Conservation (phyloP, 2,888 invertebrate species). For the Malthinus flaveolus region DNA sequence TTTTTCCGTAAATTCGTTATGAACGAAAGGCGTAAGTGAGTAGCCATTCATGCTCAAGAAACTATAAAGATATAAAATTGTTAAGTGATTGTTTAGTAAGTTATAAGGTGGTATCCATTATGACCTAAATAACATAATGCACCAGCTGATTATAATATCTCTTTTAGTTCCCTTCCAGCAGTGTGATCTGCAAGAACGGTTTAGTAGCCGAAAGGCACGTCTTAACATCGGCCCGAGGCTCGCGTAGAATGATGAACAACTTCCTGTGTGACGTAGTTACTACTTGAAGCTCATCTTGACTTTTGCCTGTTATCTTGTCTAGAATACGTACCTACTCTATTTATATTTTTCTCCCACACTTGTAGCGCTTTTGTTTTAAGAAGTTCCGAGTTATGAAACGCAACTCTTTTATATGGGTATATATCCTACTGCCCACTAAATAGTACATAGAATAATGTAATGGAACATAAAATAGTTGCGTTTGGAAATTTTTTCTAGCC, state of each 20-base stretch:
- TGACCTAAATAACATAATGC: slow-evolving; percentile 37
- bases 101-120: slow-evolving; percentile 27
- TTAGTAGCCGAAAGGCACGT: slow-evolving; percentile 55
- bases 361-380: slow-evolving; percentile 20
- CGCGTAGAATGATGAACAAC: slow-evolving; percentile 39
- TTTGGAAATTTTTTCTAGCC: too few relatives aligned
- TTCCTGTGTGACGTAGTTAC: slow-evolving; percentile 35
- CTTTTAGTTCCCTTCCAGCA: slow-evolving; percentile 54
- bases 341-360: slow-evolving; percentile 23
- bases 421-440: too few relatives aligned
- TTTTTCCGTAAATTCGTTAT: too few relatives aligned
- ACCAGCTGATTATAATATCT: slow-evolving; percentile 47
- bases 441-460: too few relatives aligned
- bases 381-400: not conserved
- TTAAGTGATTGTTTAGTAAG: too few relatives aligned
- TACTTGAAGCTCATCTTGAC: slow-evolving; percentile 17
- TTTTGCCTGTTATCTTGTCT: slow-evolving; percentile 26
- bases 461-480: too few relatives aligned
- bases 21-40: too few relatives aligned
- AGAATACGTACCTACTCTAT: slow-evolving; percentile 10
- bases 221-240: slow-evolving; percentile 48
- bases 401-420: not conserved
- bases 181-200: not conserved
- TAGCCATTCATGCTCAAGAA: too few relatives aligned
- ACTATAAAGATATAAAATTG: too few relatives aligned